Percentiles rank a stretch among this genome's conserved stretches.
Conservation (phyloP, 2,888 invertebrate species). For the Ellobium chinense region DNA sequence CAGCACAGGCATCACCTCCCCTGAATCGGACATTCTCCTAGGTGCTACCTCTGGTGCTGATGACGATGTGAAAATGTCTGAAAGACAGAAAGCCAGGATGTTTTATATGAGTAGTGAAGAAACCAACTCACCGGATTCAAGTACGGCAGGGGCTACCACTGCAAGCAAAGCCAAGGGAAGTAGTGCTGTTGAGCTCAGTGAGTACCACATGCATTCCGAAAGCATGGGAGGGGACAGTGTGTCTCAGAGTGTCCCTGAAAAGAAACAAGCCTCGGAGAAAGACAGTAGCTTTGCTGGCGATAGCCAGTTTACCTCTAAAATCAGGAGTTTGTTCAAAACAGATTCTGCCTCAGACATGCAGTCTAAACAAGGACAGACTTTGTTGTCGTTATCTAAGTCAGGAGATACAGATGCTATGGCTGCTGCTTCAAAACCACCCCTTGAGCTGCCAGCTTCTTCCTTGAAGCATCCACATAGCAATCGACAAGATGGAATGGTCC, state of each 20-base stretch:
- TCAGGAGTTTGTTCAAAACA: neutral
- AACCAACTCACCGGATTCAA: slow-evolving; percentile 60
- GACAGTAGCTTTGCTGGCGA: neutral
- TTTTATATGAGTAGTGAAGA: slow-evolving; percentile 74
- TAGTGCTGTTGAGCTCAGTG: neutral
- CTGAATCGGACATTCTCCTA: slow-evolving; percentile 46
- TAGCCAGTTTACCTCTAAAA: slow-evolving; percentile 2
- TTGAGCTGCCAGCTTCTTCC: neutral
- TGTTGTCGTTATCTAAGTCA: neutral
- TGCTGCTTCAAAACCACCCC: neutral
- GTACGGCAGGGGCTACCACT: neutral
- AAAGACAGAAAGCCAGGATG: slow-evolving; percentile 37
- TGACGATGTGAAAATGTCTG: neutral
- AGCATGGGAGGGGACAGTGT: neutral
- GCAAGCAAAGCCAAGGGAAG: neutral
- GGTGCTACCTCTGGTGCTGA: slow-evolving; percentile 31
- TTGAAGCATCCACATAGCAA: neutral
- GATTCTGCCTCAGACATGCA: neutral
- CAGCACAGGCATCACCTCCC: slow-evolving; percentile 36
- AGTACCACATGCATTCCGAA: neutral
- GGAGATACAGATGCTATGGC: neutral
- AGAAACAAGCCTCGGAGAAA: slow-evolving; percentile 1
- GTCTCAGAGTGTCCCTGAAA: neutral
- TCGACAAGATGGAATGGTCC: neutral
- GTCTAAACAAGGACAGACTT: neutral